Evolutionary conservation across 1,140 invertebrate species (phyloP).

Genomic region (Protaetia brevitarsis): DNA sequence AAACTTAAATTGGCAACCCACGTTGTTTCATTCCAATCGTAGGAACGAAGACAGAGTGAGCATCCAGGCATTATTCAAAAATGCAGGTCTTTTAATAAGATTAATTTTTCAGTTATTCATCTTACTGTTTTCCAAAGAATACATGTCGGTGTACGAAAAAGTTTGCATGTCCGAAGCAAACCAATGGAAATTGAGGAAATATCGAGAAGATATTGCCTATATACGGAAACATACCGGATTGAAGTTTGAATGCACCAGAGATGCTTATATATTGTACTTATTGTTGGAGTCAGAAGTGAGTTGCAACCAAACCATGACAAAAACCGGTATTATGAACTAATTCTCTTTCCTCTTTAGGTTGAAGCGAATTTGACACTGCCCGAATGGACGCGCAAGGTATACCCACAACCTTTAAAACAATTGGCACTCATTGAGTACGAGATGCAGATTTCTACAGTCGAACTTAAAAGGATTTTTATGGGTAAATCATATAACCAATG

Average conservation of each 20-base stretch:
- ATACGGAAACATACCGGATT: background rate
- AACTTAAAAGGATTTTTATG: slow-evolving; percentile 29
- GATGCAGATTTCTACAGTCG: slow-evolving; percentile 27
- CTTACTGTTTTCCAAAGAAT: slow-evolving; percentile 48
- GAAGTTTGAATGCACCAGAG: background rate
- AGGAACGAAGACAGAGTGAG: background rate
- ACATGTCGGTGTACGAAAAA: slow-evolving; percentile 48
- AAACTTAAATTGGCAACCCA: slow-evolving; percentile 47
- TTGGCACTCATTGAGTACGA: slow-evolving; percentile 42
- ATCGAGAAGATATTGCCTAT: background rate
- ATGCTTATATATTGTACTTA: background rate
- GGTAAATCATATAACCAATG: background rate
- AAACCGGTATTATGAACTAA: background rate
- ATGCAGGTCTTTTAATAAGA: background rate
- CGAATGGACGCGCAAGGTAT: slow-evolving; percentile 28
- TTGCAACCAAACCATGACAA: background rate
- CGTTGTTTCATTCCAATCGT: slow-evolving; percentile 32
- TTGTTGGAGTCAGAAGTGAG: background rate
- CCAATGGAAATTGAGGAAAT: background rate
- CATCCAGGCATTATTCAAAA: background rate
- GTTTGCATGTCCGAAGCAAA: background rate
- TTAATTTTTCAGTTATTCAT: slow-evolving; percentile 23
- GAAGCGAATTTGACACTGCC: slow-evolving; percentile 37
- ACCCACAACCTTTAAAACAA: slow-evolving; percentile 45
- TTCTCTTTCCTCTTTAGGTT: slow-evolving; percentile 17